These are phyloP conservation scores for Xerus inauris DNA, from an alignment of 2,113 vertebrate genomes.

Conservation along the genomic window DNA sequence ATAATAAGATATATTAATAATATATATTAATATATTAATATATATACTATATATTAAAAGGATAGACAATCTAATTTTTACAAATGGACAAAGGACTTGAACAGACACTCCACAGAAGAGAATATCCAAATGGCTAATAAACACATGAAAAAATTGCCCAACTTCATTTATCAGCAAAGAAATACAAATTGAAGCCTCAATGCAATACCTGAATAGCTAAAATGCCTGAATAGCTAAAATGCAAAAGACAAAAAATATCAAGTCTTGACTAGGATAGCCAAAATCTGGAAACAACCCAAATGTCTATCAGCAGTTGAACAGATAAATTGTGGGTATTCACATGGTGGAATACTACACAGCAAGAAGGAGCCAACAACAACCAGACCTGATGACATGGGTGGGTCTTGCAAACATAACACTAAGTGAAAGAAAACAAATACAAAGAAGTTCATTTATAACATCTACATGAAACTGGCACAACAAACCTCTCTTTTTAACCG, in stretches of 20 bases:
- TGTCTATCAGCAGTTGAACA: neutral
- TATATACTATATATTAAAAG: too few species aligned
- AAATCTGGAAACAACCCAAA: neutral
- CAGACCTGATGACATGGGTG: neutral
- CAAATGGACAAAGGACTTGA: neutral
- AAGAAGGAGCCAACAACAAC: neutral
- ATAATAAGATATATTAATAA: too few species aligned
- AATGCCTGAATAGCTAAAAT: neutral
- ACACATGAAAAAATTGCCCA: neutral
- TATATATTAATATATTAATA: too few species aligned
- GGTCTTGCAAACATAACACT: neutral
- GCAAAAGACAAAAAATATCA: neutral
- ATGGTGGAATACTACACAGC: neutral
- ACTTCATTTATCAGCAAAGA: neutral
- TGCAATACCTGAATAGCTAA: neutral
- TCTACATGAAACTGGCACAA: neutral
- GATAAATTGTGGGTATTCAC: neutral
- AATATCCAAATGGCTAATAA: neutral
- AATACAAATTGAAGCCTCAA: neutral
- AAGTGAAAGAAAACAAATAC: neutral
- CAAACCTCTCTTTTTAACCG: neutral
- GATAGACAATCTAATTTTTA: neutral
- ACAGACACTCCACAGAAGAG: neutral
- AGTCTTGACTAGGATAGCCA: neutral
- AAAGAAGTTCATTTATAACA: neutral